Conservation (phyloP, 1,140 invertebrate species). For the Psix sp. region DNA sequence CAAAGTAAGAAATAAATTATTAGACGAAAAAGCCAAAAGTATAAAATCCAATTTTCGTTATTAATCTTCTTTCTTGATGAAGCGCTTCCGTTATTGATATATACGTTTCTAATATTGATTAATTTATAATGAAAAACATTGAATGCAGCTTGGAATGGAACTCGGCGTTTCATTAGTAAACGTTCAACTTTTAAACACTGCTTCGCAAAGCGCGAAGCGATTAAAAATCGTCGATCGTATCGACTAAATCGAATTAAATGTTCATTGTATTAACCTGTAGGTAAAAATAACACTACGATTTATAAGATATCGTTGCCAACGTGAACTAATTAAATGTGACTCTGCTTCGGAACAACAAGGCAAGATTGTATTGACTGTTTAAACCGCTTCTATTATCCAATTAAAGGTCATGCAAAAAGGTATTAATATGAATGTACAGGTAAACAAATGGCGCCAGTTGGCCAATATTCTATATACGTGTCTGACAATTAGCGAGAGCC, state of each 20-base stretch:
- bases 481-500: slow-evolving; percentile 65
- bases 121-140: slow-evolving; percentile 14
- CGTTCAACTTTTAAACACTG: slow-evolving; percentile 8
- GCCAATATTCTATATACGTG: slow-evolving; percentile 58
- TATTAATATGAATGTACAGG: slow-evolving; percentile 20
- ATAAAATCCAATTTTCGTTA: no score
- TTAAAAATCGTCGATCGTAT: slow-evolving; percentile 10
- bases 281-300: slow-evolving; percentile 22
- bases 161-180: slow-evolving; percentile 13
- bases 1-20: no score
- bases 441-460: slow-evolving; percentile 29
- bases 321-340: slow-evolving; percentile 11
- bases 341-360: slow-evolving; percentile 3
- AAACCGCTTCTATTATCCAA: slow-evolving; percentile 34
- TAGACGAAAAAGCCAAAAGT: no score
- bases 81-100: no score
- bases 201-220: neutral
- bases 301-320: slow-evolving; percentile 8
- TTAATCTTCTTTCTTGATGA: neutral
- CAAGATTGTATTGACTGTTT: neutral
- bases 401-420: slow-evolving; percentile 28
- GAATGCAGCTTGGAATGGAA: neutral
- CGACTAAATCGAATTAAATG: slow-evolving; percentile 14
- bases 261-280: slow-evolving; percentile 6
- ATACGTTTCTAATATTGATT: slow-evolving; percentile 10